phyloP scores from a whole-genome alignment of 2,113 vertebrate species.

The Cephalopholis sonnerati region DNA sequence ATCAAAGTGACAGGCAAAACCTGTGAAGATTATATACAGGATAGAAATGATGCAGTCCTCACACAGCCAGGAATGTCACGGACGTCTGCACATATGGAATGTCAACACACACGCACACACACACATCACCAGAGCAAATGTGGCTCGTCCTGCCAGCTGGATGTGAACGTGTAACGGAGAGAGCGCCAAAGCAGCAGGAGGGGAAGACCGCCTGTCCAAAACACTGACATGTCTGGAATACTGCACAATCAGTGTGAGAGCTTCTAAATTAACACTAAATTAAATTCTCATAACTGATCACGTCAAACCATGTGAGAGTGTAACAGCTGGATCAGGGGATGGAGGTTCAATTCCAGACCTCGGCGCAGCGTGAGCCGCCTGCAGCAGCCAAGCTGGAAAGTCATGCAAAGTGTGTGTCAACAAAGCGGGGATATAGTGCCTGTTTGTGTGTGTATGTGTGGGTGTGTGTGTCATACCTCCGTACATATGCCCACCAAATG shows the following conservation, averaged over 20 bases:
- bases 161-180: constrained; percentile 2
- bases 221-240: constrained; percentile 10
- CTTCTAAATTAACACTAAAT: constrained; percentile 25
- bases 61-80: constrained; percentile 15
- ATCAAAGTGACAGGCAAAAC: constrained; percentile 14
- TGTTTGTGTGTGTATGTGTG: background rate
- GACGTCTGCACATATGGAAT: constrained; percentile 47
- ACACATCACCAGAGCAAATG: constrained; percentile 39
- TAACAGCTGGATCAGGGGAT: background rate
- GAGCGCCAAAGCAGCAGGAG: constrained; percentile 6
- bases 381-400: background rate
- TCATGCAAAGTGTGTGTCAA: background rate
- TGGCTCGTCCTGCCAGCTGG: constrained; percentile 28
- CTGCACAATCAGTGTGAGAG: background rate
- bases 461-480: background rate
- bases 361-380: background rate
- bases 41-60: constrained; percentile 2
- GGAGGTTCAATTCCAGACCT: constrained; percentile 24
- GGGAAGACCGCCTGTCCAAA: background rate
- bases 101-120: constrained; percentile 28
- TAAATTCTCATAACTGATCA: constrained; percentile 4
- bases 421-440: background rate
- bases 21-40: background rate
- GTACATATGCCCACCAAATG: constrained; percentile 1
- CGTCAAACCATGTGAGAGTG: constrained; percentile 21